Evolutionary conservation across 2,797 vertebrate genomes (phyloP), one percentile per base, ranked within the genome.

Genomic region (Esox masquinongy): DNA sequence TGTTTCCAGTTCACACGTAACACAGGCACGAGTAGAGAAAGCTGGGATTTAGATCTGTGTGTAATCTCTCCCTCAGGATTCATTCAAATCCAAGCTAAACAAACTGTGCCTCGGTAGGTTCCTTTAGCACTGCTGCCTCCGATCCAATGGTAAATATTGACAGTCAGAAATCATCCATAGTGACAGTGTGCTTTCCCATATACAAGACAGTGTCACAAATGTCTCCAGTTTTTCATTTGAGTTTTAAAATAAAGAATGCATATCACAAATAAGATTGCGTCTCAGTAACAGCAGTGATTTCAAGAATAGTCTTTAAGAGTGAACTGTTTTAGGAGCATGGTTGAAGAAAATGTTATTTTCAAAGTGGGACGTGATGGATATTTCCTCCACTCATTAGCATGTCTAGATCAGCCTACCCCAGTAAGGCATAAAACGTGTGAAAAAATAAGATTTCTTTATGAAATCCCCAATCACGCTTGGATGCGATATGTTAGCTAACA

Each of bases 41-140:
- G 76, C 19, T 36, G 22, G 72, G 68, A 49, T 78, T 53, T 69
- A 74, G 76, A 85, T 78, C 85, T 22, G 29, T 71, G 75, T 78
- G 50, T 76, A 83, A 80, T 85, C 49, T 82, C 29, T 82, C 67
- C 82, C 85, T 80, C 17, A 71, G 76, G 85, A 74, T 70, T 74
- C 43, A 74, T 74, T 80, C 59, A 76, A 74, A 82, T 81, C 73
- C 75, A 34, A 80, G 77, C 66, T 34, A 86, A 85, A 74, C 76
- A 82, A 73, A 64, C 66, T 76, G 68, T 68, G 73, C 69, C 43
- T 74, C 39, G 77, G 24, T 36, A 59, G 72, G 79, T 76, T 79
- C 74, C 63, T 76, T 17, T 22, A 29, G 56, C 56, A 71, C 5
- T 24, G 26, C 19, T 74, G 56, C 53, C 56, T 26, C 56, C 3